Evolutionary conservation across 2,888 invertebrate genomes (phyloP).

Genomic region (Ernsta delagoae): DNA sequence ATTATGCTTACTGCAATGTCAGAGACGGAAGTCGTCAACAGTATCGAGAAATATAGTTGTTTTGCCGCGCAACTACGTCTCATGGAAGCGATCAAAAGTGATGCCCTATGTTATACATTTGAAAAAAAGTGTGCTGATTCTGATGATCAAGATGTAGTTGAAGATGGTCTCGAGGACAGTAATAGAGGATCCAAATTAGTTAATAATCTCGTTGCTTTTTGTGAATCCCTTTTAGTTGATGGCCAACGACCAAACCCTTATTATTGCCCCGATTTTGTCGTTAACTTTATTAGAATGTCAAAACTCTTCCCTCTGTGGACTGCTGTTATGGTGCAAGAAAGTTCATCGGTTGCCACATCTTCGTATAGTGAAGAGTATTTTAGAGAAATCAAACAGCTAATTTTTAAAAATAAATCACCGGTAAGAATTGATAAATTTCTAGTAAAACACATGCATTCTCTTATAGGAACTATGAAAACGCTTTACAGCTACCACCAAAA

Average conservation of each 20-base stretch:
- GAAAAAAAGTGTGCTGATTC: neutral
- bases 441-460: no score
- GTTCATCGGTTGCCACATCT: neutral
- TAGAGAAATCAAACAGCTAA: neutral
- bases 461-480: no score
- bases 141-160: neutral
- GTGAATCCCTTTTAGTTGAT: neutral
- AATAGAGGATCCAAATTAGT: no score
- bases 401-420: neutral
- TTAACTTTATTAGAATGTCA: neutral
- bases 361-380: neutral
- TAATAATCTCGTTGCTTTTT: neutral
- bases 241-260: neutral
- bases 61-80: neutral
- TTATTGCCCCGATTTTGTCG: neutral
- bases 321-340: neutral
- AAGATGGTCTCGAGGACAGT: neutral
- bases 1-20: neutral
- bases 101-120: neutral
- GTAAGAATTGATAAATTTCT: no score
- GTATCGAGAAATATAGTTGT: neutral
- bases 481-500: no score
- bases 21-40: slow-evolving; percentile 1
- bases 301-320: neutral
- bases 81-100: neutral